Evolutionary conservation across 2,113 vertebrate species (phyloP).

Genomic region (Haplochromis vanheusdeni): DNA sequence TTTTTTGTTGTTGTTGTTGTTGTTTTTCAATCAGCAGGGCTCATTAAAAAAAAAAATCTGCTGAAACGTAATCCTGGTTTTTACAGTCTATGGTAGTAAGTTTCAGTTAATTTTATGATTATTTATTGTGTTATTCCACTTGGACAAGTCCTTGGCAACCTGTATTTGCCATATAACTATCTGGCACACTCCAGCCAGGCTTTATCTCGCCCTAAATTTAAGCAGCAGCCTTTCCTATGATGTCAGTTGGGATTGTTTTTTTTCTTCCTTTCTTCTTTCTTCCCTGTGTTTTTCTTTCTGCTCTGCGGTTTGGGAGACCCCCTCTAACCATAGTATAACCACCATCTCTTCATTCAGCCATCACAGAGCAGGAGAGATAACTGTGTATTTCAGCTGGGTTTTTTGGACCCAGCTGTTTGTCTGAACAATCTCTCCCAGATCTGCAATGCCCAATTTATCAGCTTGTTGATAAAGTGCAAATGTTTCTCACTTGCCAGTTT

Average conservation of each 20-base stretch:
- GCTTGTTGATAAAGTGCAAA: constrained; percentile 49
- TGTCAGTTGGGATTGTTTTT: constrained; percentile 61
- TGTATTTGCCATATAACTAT: background rate
- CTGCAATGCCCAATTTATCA: constrained; percentile 60
- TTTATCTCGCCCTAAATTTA: constrained; percentile 51
- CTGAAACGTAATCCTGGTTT: background rate
- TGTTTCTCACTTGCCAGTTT: constrained; percentile 45
- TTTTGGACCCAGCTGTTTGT: constrained; percentile 6
- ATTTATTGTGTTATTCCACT: background rate
- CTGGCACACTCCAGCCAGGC: constrained; percentile 1
- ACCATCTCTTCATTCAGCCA: constrained; percentile 41
- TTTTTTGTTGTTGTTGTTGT: background rate
- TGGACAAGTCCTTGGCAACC: background rate
- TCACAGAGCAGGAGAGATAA: constrained; percentile 43
- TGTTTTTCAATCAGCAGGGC: background rate
- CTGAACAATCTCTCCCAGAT: constrained; percentile 49
- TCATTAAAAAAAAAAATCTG: background rate
- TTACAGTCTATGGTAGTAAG: background rate
- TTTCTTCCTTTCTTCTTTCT: background rate
- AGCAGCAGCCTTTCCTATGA: constrained; percentile 40
- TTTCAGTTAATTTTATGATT: background rate
- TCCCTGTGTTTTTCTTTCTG: constrained; percentile 60
- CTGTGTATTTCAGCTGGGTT: constrained; percentile 48
- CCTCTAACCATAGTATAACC: constrained; percentile 37
- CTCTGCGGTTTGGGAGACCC: constrained; percentile 56